These are phyloP conservation scores for Apostichopus japonicus DNA, from an alignment of 35 echinoderm and acorn worm genomes.

Conservation along the genomic window DNA sequence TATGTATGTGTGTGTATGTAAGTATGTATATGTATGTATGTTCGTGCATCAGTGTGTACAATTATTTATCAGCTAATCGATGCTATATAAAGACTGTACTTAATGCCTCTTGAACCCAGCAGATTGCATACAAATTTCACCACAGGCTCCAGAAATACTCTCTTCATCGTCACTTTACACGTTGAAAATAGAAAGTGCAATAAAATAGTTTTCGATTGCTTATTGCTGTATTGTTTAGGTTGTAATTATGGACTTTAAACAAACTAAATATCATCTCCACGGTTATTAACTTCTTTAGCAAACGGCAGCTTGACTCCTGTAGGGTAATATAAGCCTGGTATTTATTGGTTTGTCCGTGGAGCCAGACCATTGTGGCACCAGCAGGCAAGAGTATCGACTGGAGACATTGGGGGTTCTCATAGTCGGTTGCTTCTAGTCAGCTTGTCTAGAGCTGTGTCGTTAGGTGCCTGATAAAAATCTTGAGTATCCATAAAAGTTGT, in stretches of 20 bases:
- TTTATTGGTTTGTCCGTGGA: background rate
- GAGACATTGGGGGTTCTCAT: background rate
- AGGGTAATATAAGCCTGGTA: background rate
- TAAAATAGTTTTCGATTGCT: background rate
- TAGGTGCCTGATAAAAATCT: background rate
- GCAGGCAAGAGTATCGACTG: background rate
- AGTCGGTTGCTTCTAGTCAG: background rate
- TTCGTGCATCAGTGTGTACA: no score
- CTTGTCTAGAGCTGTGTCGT: background rate
- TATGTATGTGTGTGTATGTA: no score
- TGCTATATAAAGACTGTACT: no score
- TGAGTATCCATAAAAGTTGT: background rate
- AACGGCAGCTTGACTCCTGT: background rate
- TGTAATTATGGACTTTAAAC: background rate
- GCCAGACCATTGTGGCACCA: background rate
- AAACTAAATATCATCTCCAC: background rate
- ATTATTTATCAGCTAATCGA: no score
- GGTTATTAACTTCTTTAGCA: background rate
- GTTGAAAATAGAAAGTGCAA: background rate
- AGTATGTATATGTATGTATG: no score
- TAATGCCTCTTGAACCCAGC: no score
- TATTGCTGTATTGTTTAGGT: background rate
- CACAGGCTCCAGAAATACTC: background rate
- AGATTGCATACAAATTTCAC: background rate
- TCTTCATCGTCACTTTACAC: background rate